Conservation (phyloP, 2,888 invertebrate genomes). For the Drosophila glabriapex region DNA sequence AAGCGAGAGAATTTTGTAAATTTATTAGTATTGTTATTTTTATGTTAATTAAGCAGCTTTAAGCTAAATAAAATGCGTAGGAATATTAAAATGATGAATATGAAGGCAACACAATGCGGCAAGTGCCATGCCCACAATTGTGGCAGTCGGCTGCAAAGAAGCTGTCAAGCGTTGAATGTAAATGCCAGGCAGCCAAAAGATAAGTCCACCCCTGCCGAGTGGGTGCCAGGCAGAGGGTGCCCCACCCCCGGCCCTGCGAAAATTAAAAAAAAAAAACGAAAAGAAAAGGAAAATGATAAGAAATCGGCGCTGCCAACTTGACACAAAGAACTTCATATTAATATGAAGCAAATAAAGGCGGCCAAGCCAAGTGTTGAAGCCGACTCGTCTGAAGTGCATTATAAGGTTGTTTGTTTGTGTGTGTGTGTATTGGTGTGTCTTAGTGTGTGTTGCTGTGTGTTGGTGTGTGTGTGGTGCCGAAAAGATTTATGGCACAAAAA, state of each 20-base stretch:
- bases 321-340: constrained; percentile 81
- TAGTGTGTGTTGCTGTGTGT: constrained; percentile 1
- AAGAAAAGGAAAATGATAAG: constrained; percentile 63
- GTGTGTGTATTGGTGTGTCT: constrained; percentile 13
- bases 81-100: neutral
- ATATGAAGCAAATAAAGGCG: constrained; percentile 78
- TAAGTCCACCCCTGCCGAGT: constrained; percentile 40
- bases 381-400: constrained; percentile 65
- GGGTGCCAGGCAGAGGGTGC: neutral
- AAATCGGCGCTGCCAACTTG: constrained; percentile 77
- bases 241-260: neutral
- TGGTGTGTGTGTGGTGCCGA: constrained; percentile 54
- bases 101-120: constrained; percentile 37
- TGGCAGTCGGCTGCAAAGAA: constrained; percentile 50
- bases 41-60: constrained; percentile 25
- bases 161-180: constrained; percentile 80
- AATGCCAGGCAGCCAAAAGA: constrained; percentile 78
- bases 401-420: constrained; percentile 17
- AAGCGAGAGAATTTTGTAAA: too few species aligned
- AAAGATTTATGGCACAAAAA: constrained; percentile 77
- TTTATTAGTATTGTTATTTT: neutral
- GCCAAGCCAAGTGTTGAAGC: constrained; percentile 48
- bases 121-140: constrained; percentile 30
- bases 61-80: neutral
- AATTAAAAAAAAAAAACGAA: constrained; percentile 61